A percentile compares a stretch with the other conserved stretches of the same genome.
These are phyloP conservation scores for Napeogenes inachia DNA, from an alignment of 2,888 invertebrate species.

Conservation along the genomic window DNA sequence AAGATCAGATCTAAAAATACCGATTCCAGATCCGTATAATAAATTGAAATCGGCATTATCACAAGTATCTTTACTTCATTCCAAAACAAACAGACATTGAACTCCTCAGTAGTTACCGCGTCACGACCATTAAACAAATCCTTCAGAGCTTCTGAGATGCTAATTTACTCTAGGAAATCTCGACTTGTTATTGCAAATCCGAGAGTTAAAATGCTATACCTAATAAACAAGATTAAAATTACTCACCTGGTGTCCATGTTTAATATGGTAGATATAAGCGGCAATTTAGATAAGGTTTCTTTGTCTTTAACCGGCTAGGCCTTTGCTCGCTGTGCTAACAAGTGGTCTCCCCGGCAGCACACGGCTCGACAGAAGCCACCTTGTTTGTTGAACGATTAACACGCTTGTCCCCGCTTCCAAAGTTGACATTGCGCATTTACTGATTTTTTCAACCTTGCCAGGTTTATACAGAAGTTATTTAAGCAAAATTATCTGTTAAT, in stretches of 20 bases:
- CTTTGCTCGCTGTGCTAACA: conserved; percentile 62
- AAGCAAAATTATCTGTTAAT: conserved; percentile 25
- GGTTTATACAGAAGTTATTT: conserved; percentile 53
- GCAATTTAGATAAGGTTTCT: conserved; percentile 41
- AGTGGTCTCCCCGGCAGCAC: conserved; percentile 52
- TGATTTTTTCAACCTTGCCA: conserved; percentile 62
- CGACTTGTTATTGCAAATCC: conserved; percentile 11
- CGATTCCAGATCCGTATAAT: background rate
- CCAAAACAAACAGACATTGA: conserved; percentile 20
- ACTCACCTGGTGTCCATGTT: conserved; percentile 65
- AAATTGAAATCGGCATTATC: background rate
- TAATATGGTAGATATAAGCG: conserved; percentile 37
- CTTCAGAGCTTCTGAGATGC: conserved; percentile 16
- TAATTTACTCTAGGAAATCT: conserved; percentile 15
- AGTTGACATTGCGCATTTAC: conserved; percentile 72
- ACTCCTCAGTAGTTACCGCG: conserved; percentile 19
- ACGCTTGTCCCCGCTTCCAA: conserved; percentile 60
- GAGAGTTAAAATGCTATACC: background rate
- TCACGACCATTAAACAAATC: conserved; percentile 25
- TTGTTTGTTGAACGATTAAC: conserved; percentile 72
- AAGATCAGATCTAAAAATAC: background rate
- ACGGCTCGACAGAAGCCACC: conserved; percentile 52
- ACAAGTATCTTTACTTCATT: conserved; percentile 8
- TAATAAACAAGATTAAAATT: conserved; percentile 9
- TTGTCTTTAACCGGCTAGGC: conserved; percentile 52